phyloP scores from a whole-genome alignment of 2,113 vertebrate species.

The Sclerurus mexicanus region DNA sequence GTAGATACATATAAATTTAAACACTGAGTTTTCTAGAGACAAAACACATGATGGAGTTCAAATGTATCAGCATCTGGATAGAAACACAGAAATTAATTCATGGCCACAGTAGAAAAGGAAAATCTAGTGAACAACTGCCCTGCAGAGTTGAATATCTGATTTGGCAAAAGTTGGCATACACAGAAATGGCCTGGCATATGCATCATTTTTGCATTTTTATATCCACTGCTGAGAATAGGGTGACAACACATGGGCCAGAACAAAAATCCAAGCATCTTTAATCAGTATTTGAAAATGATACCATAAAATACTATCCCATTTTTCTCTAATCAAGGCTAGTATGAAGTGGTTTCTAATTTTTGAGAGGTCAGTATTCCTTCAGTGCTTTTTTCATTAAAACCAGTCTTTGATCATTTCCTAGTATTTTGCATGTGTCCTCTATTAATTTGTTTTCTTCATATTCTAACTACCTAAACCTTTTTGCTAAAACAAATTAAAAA shows the following conservation, averaged over 20 bases:
- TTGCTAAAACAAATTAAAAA: not conserved
- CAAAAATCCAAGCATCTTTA: not conserved
- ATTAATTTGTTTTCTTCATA: not conserved
- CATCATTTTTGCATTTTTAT: not conserved
- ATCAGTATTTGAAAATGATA: not conserved
- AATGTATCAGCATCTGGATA: not conserved
- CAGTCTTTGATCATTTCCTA: not conserved
- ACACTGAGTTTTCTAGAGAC: not conserved
- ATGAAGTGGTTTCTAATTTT: not conserved
- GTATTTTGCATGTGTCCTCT: accelerated
- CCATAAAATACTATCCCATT: not conserved
- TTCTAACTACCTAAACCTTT: not conserved
- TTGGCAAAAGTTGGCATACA: not conserved
- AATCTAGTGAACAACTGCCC: not conserved
- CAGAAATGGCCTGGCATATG: not conserved
- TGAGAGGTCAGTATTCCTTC: not conserved
- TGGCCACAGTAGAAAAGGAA: not conserved
- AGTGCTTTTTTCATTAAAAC: not conserved
- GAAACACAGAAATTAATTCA: not conserved
- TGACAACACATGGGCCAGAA: not conserved
- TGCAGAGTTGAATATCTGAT: not conserved
- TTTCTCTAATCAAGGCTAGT: not conserved
- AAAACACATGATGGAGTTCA: not conserved
- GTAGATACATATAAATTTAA: not conserved
- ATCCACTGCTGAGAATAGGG: not conserved